phyloP scores from a whole-genome alignment of 2,113 vertebrate species.

The Sigmodon hispidus region DNA sequence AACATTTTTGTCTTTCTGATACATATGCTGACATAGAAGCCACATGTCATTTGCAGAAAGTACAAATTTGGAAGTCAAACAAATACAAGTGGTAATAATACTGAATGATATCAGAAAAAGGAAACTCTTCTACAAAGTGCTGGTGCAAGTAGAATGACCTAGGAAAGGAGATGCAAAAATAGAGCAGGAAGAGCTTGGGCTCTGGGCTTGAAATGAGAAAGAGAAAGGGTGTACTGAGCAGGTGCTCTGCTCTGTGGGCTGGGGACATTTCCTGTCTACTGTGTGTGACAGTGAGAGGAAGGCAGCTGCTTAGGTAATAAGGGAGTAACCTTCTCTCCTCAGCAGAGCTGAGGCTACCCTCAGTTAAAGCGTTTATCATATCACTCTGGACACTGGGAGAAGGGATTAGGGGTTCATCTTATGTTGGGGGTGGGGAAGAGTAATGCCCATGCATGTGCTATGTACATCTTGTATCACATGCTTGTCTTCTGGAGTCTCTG shows the following conservation, averaged over 20 bases:
- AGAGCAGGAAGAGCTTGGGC: not conserved
- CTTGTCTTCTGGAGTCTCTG: not conserved
- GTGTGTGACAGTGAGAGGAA: not conserved
- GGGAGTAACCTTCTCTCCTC: not conserved
- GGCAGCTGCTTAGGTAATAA: not conserved
- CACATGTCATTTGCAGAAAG: not conserved
- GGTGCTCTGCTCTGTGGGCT: not conserved
- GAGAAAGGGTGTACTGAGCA: not conserved
- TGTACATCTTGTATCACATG: not conserved
- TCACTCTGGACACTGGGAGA: too few relatives aligned
- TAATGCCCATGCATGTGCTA: fast-evolving
- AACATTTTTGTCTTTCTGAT: not conserved
- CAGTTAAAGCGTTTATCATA: not conserved
- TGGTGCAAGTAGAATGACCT: not conserved
- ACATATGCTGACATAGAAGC: not conserved
- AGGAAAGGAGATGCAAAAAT: not conserved
- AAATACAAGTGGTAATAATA: not conserved
- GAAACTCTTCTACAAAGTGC: not conserved
- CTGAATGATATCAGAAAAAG: not conserved
- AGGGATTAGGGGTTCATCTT: not conserved
- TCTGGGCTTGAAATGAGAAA: not conserved
- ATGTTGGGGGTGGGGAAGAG: not conserved
- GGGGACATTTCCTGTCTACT: not conserved
- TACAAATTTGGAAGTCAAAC: not conserved
- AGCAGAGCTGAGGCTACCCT: not conserved